Conservation (phyloP, 2,888 invertebrate genomes). For the Cantharis rufa region DNA sequence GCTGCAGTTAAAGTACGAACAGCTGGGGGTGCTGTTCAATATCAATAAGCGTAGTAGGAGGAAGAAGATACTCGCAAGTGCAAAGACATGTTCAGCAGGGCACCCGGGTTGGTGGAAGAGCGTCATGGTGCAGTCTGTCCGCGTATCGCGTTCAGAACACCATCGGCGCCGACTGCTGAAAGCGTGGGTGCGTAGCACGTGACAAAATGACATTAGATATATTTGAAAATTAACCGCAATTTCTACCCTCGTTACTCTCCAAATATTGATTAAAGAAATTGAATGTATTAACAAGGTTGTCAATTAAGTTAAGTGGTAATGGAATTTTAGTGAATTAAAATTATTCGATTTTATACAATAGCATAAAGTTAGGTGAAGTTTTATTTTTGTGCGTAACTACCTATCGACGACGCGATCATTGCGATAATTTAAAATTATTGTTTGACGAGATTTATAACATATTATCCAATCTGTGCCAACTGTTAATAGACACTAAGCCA, state of each 20-base stretch:
- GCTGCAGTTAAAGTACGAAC: conserved; percentile 21
- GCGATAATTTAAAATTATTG: neutral
- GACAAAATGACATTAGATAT: conserved; percentile 18
- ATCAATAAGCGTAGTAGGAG: conserved; percentile 19
- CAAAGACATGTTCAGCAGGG: conserved; percentile 27
- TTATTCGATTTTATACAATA: neutral
- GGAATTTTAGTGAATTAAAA: neutral
- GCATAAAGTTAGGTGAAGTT: neutral
- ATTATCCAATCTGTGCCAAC: neutral
- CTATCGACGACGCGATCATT: neutral
- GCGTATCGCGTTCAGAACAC: conserved; percentile 22
- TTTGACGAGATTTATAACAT: neutral
- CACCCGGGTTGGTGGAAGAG: conserved; percentile 19
- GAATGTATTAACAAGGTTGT: neutral
- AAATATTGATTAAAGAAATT: conserved; percentile 5
- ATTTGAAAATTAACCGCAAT: conserved; percentile 10
- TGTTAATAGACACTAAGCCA: neutral
- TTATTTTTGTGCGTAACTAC: neutral
- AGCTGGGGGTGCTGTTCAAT: conserved; percentile 25
- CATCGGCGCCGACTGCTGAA: conserved; percentile 17
- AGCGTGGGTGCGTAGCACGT: conserved; percentile 27
- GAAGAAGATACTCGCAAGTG: conserved; percentile 26
- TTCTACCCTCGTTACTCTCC: neutral
- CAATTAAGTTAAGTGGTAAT: conserved; percentile 2
- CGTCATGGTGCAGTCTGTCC: conserved; percentile 24